phyloP scores from a whole-genome alignment of 2,888 invertebrate species.

The Drosophila kuntzei region DNA sequence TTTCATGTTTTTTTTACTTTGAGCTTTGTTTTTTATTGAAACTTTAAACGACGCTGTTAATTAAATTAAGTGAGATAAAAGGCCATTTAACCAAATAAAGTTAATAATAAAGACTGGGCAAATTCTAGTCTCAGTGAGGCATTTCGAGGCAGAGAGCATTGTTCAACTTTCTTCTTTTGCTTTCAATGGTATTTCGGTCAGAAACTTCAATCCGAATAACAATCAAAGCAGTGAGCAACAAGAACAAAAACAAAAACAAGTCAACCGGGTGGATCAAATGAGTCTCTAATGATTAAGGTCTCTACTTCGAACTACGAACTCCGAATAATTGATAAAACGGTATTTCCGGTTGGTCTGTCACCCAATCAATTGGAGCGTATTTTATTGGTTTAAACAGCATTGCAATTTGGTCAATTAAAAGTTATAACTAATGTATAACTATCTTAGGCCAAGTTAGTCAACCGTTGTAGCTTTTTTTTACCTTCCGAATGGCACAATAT shows the following conservation, averaged over 20 bases:
- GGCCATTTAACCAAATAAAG: conserved; percentile 60
- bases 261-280: conserved; percentile 24
- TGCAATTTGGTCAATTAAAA: conserved; percentile 60
- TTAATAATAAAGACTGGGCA: conserved; percentile 55
- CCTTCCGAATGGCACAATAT: background rate
- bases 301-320: conserved; percentile 4
- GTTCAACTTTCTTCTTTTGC: conserved; percentile 76
- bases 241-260: conserved; percentile 8
- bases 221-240: conserved; percentile 22
- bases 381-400: conserved; percentile 15
- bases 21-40: conserved; percentile 46
- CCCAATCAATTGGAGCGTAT: conserved; percentile 45
- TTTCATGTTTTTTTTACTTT: conserved; percentile 25
- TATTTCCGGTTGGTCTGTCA: conserved; percentile 66
- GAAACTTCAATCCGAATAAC: conserved; percentile 54
- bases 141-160: conserved; percentile 44
- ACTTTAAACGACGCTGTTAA: conserved; percentile 66
- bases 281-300: conserved; percentile 16
- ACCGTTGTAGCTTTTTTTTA: conserved; percentile 3
- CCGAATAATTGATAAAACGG: conserved; percentile 68
- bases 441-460: conserved; percentile 16
- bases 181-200: conserved; percentile 79
- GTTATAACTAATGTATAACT: conserved; percentile 27
- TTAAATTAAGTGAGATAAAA: conserved; percentile 77
- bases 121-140: conserved; percentile 46